Evolutionary conservation across 2,797 vertebrate species (phyloP).

Genomic region (Sciurus carolinensis): DNA sequence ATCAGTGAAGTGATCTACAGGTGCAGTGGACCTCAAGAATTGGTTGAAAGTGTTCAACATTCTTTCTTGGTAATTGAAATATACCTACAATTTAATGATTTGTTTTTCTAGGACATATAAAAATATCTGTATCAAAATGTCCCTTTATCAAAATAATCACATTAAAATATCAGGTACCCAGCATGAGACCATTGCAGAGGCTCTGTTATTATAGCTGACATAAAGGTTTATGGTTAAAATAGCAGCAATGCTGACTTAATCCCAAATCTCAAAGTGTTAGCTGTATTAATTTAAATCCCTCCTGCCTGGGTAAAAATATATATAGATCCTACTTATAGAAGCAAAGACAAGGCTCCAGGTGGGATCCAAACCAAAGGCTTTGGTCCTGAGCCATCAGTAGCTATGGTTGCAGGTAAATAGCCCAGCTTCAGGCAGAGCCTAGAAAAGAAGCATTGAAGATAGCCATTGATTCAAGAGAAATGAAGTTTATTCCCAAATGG

Average conservation of each 20-base stretch:
- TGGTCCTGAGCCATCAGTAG: background rate
- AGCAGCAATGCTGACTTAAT: constrained; percentile 42
- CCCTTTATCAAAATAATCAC: constrained; percentile 65
- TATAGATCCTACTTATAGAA: background rate
- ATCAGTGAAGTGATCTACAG: background rate
- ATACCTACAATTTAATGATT: constrained; percentile 62
- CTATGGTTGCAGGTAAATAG: background rate
- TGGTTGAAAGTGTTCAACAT: background rate
- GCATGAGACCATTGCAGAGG: constrained; percentile 17
- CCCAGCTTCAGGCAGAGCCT: background rate
- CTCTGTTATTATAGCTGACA: constrained; percentile 44
- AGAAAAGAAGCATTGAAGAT: background rate
- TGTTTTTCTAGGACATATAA: constrained; percentile 72
- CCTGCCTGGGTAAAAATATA: constrained; percentile 12
- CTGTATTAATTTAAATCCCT: constrained; percentile 70
- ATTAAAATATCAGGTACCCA: constrained; percentile 66
- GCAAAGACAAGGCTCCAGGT: background rate
- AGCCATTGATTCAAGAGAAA: background rate
- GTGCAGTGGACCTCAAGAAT: background rate
- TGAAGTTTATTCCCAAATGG: background rate
- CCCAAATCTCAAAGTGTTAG: constrained; percentile 38
- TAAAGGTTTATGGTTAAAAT: constrained; percentile 37
- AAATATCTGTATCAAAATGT: constrained; percentile 67
- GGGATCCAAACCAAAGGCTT: background rate
- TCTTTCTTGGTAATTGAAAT: constrained; percentile 59